A percentile compares a stretch with the other conserved stretches of the same genome.
Evolutionary conservation across 2,888 invertebrate genomes (phyloP).

Genomic region (Meiosimyza decipiens): DNA sequence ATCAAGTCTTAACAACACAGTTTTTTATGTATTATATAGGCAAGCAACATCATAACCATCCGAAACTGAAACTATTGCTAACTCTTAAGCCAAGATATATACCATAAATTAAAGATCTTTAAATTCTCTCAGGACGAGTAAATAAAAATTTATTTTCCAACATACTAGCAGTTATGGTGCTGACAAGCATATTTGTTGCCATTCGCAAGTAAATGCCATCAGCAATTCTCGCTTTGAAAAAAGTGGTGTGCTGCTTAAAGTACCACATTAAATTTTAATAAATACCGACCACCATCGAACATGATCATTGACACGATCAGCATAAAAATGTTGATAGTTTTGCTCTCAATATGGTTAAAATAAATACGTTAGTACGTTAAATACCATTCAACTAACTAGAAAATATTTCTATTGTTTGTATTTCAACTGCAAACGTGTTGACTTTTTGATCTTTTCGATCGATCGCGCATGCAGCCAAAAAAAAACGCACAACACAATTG

Average conservation of each 20-base stretch:
- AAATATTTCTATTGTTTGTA: constrained; percentile 11
- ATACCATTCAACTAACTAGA: too few relatives aligned
- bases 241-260: constrained; percentile 17
- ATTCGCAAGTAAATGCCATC: neutral
- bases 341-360: constrained; percentile 11
- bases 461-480: neutral
- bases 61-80: too few relatives aligned
- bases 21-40: too few relatives aligned
- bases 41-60: too few relatives aligned
- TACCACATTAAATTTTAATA: constrained; percentile 33
- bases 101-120: too few relatives aligned
- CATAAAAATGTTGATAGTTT: constrained; percentile 8
- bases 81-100: too few relatives aligned
- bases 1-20: too few relatives aligned
- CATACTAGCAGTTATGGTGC: too few relatives aligned
- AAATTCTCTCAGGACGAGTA: too few relatives aligned
- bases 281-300: constrained; percentile 42
- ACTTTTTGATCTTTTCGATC: constrained; percentile 54
- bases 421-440: constrained; percentile 55
- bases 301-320: constrained; percentile 39
- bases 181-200: too few relatives aligned
- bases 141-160: too few relatives aligned
- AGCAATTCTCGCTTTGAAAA: constrained; percentile 4
- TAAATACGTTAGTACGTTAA: constrained; percentile 1
- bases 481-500: neutral